phyloP scores from a whole-genome alignment of 37 sponge, comb jelly and placozoan genomes.

The Geodia barretti region DNA sequence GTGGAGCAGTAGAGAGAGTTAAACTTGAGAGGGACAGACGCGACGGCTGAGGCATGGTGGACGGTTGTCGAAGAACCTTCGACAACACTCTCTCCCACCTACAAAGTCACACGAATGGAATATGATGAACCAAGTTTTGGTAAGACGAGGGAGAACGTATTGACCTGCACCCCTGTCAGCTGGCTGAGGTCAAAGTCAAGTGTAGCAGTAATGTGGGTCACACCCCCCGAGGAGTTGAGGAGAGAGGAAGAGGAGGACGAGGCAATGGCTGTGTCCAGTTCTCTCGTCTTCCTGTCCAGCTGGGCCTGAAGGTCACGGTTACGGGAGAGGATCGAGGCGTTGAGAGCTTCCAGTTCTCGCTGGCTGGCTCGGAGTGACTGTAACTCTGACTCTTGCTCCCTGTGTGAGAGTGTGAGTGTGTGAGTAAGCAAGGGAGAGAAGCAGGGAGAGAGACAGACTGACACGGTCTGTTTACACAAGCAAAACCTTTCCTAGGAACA shows the following conservation, averaged over 20 bases:
- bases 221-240: not conserved
- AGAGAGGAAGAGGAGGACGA: not conserved
- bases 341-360: slow-evolving; percentile 1
- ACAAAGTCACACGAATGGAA: too few species aligned
- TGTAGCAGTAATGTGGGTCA: not conserved
- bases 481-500: not conserved
- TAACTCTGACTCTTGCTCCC: slow-evolving; percentile 23
- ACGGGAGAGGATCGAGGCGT: not conserved
- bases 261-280: not conserved
- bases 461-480: not conserved
- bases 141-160: too few species aligned
- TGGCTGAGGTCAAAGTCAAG: not conserved
- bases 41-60: not conserved
- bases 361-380: not conserved
- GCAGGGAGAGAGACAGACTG: slow-evolving; percentile 7
- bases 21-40: slow-evolving; percentile 34
- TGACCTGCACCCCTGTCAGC: not conserved
- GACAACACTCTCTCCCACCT: too few species aligned
- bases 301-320: not conserved
- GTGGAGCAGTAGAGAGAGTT: slow-evolving; percentile 22
- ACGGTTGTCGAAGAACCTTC: not conserved
- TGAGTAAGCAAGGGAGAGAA: slow-evolving; percentile 12
- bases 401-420: slow-evolving; percentile 19
- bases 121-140: too few species aligned
- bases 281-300: not conserved